Evolutionary conservation across 2,113 vertebrate species (phyloP).

Genomic region (Pachypanchax playfairii): DNA sequence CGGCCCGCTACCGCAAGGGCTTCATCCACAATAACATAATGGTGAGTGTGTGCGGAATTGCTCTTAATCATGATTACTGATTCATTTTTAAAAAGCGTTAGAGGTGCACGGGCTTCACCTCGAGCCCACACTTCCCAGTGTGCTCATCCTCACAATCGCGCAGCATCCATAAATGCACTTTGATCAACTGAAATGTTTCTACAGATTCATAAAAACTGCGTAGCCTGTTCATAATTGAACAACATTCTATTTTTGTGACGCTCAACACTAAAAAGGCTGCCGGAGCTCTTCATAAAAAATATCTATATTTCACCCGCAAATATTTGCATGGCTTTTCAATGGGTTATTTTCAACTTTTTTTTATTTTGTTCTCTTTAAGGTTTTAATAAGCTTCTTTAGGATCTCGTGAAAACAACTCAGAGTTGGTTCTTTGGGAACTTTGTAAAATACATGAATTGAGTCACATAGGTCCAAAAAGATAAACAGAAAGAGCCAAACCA

Average conservation of each 20-base stretch:
- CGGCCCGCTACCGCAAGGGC: slow-evolving; percentile 90
- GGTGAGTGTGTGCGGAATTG: slow-evolving; percentile 76
- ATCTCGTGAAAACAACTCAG: too few relatives aligned
- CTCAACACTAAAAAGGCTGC: not conserved
- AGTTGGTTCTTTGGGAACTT: too few relatives aligned
- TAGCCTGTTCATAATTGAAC: slow-evolving; percentile 1
- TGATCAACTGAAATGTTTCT: slow-evolving; percentile 26
- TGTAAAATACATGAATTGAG: too few relatives aligned
- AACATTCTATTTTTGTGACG: not conserved
- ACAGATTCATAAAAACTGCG: not conserved
- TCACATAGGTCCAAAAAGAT: too few relatives aligned
- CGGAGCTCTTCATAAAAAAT: not conserved
- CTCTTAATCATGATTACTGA: not conserved
- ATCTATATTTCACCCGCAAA: not conserved
- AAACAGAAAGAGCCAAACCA: too few relatives aligned
- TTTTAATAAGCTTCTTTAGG: too few relatives aligned
- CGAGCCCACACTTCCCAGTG: slow-evolving; percentile 3
- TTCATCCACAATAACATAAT: slow-evolving; percentile 95
- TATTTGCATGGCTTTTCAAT: not conserved
- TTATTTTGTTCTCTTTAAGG: too few relatives aligned
- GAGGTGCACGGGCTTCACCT: not conserved
- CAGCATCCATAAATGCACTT: slow-evolving; percentile 15
- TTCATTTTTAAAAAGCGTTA: not conserved
- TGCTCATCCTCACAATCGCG: slow-evolving; percentile 7
- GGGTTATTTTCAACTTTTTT: too few relatives aligned